Evolutionary conservation across 2,113 vertebrate genomes (phyloP), one percentile per base, ranked within the genome.

Genomic region (Melanerpes formicivorus): DNA sequence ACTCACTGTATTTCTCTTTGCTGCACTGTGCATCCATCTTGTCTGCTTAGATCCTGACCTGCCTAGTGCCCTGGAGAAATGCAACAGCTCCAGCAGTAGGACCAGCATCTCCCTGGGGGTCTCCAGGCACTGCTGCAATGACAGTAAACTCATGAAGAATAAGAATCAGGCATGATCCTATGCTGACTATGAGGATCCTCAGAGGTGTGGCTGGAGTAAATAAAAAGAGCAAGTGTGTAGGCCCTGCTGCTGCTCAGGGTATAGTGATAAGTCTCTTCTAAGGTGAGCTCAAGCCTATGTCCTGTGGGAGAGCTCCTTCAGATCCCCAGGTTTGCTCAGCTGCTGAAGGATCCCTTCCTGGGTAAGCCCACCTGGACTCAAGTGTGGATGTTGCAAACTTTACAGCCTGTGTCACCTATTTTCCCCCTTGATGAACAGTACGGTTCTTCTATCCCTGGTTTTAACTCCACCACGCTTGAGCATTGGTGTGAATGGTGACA

Each of bases 41-140:
- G 79, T 77, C 94, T 91, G 88, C 75, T 95, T 93, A 93, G 42
- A 88, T 92, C 27, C 82, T 95, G 94, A 93, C 76, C 84, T 34
- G 56, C 40, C 75, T 82, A 52, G 42, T 74, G 67, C 79, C 90
- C 82, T 93, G 69, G 34, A 93, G 60, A 83, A 12, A 71, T 0
- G 16, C 84, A 88, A 27, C 11, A 2, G 52, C 52, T 95, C 72
- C 75, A 83, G 60, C 72, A 70, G 29, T 7, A 50, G 6, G 72
- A n/a, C 19, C 34, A 37, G 30, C 30, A 25, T 52, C 56, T 81
- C 84, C 78, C 55, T 2, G 1, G 46, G 26, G 26, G 2, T 48
- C 78, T 91, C 60, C 29, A 42, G 79, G 52, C 79, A 52, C 42
- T 88, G 59, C 87, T 94, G 79, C 72, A 85, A 67, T 77, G 72